Percentiles rank a stretch among this genome's conserved stretches.
These are phyloP conservation scores for Aspidiotus destructor DNA, from an alignment of 2,888 invertebrate species.

Conservation along the genomic window DNA sequence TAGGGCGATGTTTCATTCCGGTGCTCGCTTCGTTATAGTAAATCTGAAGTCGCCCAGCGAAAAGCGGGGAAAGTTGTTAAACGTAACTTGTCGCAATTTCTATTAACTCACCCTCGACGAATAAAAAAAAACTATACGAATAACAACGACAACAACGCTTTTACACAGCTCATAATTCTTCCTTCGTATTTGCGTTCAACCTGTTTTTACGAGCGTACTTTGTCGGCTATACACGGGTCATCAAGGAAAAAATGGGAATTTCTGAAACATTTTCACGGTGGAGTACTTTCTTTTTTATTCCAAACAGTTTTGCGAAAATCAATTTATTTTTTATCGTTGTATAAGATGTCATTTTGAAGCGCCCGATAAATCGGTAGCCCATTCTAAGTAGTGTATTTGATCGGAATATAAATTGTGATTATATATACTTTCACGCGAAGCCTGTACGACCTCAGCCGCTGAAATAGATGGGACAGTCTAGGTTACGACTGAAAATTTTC, in stretches of 20 bases:
- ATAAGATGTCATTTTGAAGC: no score
- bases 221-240: not conserved
- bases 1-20: slow-evolving; percentile 33
- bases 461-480: no score
- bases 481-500: no score
- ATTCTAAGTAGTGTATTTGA: no score
- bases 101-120: slow-evolving; percentile 27
- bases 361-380: no score
- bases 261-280: no score
- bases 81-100: slow-evolving; percentile 32
- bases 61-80: slow-evolving; percentile 26
- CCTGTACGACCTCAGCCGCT: no score
- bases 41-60: slow-evolving; percentile 13
- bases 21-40: slow-evolving; percentile 13
- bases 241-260: slow-evolving; percentile 1
- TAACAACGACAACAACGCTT: slow-evolving; percentile 12
- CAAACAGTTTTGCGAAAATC: no score
- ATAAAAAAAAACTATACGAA: slow-evolving; percentile 8
- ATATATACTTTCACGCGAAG: no score
- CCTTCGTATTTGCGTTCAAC: slow-evolving; percentile 21
- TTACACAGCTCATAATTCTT: slow-evolving; percentile 27
- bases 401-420: no score
- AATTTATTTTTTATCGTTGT: no score
- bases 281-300: no score
- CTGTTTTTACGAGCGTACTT: slow-evolving; percentile 21